Evolutionary conservation across 2,888 invertebrate genomes (phyloP), one percentile per base, ranked within the genome.

Genomic region (Drosophila algonquin): DNA sequence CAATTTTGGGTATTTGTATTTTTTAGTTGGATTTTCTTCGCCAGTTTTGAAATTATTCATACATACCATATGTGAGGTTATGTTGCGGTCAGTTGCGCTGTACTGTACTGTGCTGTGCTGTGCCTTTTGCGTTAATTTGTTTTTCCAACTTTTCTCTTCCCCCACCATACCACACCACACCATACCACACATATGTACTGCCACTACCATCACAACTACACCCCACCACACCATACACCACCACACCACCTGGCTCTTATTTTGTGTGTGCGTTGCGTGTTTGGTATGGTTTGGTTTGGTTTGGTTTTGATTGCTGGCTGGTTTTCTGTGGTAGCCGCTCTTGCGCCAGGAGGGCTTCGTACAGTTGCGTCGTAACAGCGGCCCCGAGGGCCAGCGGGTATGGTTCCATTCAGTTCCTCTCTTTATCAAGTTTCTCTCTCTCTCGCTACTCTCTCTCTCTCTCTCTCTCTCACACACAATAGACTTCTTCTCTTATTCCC

Each of bases 321-420:
- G 50, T 75, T 67, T 60, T 64, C 44, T 81, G 65, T 80, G 81
- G 76, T 89, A 90, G 90, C 90, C 90, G 85, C 90, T 89, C 79
- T 84, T 90, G 79, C 90, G 90, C 73, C 90, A 90, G 90, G 90
- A 90, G 80, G 90, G 90, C 86, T 90, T 90, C 89, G 81, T 90
- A 73, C 90, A 90, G 73, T 90, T 90, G 80, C 90, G 90, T 79
- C 90, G 90, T 75, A 90, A 90, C 90, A 90, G 90, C 83, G 90
- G 90, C 79, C 90, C 90, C 70, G 90, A 90, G 80, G 89, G 90
- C 74, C 90, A 90, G 81, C 87, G 90, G 90, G 90, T 90, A 90
- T 90, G 90, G 79, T 80, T 82, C 75, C 78, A 63, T 63, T 35
- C 70, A 70, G 74, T 79, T 81, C 73, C 80, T 72, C 69, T 75